Percentiles rank a stretch among this genome's conserved stretches.
phyloP scores from a whole-genome alignment of 2,797 vertebrate species.

The Vespertilio murinus region DNA sequence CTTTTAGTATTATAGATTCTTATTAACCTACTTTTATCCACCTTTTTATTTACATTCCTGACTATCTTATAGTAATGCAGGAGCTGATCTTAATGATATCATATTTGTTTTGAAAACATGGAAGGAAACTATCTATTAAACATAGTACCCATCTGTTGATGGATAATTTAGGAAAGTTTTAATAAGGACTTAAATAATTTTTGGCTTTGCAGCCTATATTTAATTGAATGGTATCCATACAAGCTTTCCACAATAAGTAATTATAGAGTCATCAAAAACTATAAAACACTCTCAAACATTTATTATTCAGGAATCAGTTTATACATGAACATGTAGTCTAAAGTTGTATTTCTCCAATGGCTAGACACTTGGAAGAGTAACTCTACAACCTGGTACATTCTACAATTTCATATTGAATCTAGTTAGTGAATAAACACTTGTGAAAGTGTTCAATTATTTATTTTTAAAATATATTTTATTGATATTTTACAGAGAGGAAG shows the following conservation, averaged over 20 bases:
- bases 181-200: conserved; percentile 35
- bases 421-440: conserved; percentile 28
- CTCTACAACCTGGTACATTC: neutral
- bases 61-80: neutral
- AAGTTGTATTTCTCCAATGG: conserved; percentile 39
- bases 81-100: neutral
- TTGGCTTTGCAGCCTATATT: neutral
- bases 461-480: no score
- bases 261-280: conserved; percentile 15
- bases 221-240: neutral
- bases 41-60: neutral
- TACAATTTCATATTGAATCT: neutral
- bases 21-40: neutral
- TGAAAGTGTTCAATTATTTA: conserved; percentile 30
- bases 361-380: neutral
- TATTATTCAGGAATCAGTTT: neutral
- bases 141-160: conserved; percentile 47
- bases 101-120: conserved; percentile 28
- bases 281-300: neutral
- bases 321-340: neutral
- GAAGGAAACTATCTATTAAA: neutral
- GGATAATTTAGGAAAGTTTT: conserved; percentile 44
- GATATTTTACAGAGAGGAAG: no score
- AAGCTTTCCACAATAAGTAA: conserved; percentile 41
- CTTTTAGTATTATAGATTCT: neutral